Evolutionary conservation across 2,888 invertebrate genomes (phyloP), one percentile per base, ranked within the genome.

Genomic region (Hydrotaea diabolus): DNA sequence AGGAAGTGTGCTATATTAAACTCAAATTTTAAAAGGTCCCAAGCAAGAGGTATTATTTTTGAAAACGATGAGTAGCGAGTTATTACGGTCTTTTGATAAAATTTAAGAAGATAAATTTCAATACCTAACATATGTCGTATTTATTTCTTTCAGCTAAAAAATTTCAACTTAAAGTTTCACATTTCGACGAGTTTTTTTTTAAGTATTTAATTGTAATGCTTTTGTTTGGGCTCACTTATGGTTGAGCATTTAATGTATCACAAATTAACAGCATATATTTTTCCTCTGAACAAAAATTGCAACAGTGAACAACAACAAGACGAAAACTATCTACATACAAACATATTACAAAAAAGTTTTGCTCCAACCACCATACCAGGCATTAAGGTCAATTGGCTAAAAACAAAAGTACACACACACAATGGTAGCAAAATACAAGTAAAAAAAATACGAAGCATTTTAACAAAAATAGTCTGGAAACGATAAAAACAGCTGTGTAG

Each of bases 371-470:
- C 62, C 74, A 62, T 75, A 76, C 17, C 39, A 49, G 75, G 71
- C 69, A 71, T 75, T 80, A 71, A 76, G 80, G 80, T 80, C 75
- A 80, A 73, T 59, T 75, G 62, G 57, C 59, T 71, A 69, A 31
- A 75, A 76, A 53, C 23, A 80, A 80, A 31, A 71, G 43, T 21
- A 69, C 23, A 59, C 53, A 4, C 59, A 21, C 13, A 80, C 13
- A 73, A n/a, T 49, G 36, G 23, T 36, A 46, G 57, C 17, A 66
- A 57, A 15, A 49, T 43, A 43, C 43, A 69, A 21, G 13, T 8
- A 59, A 55, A 31, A 31, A 31, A 31, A 31, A 64, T 66, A 66
- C 36, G 13, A 49, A 59, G 11, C 31, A 39, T 55, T 17, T 59
- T 76, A 66, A 78, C 13, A 69, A 69, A 3, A 66, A 78, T 2